Evolutionary conservation across 2,888 invertebrate genomes (phyloP).

Genomic region (Saturnia japonica): DNA sequence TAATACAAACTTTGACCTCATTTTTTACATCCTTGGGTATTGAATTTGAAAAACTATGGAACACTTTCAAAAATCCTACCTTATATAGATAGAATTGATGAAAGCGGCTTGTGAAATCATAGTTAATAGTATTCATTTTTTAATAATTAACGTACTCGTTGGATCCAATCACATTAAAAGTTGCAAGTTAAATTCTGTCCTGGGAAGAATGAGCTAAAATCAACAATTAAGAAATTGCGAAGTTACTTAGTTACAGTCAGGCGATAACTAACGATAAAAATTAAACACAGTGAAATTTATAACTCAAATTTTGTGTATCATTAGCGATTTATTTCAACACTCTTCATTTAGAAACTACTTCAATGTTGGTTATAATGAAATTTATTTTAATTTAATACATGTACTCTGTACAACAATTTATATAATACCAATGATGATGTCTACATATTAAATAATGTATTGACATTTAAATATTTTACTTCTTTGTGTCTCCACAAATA

Average conservation of each 20-base stretch:
- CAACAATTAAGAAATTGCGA: background rate
- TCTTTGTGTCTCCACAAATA: background rate
- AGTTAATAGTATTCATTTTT: background rate
- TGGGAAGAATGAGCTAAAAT: background rate
- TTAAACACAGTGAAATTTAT: background rate
- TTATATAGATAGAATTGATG: no score
- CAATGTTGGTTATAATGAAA: background rate
- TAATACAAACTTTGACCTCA: no score
- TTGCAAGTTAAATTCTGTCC: background rate
- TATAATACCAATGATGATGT: background rate
- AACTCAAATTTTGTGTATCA: background rate
- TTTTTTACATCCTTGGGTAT: no score
- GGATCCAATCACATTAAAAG: background rate
- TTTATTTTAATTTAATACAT: no score
- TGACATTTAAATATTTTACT: background rate
- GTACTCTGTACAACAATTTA: background rate
- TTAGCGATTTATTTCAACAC: background rate
- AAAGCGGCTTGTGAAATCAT: background rate
- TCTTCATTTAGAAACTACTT: background rate
- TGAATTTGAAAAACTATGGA: no score
- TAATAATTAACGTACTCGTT: background rate
- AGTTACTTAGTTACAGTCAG: background rate
- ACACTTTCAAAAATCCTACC: no score
- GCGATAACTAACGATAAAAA: background rate
- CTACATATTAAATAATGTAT: background rate